Evolutionary conservation across 2,888 invertebrate species (phyloP).

Genomic region (Allygus modestus): DNA sequence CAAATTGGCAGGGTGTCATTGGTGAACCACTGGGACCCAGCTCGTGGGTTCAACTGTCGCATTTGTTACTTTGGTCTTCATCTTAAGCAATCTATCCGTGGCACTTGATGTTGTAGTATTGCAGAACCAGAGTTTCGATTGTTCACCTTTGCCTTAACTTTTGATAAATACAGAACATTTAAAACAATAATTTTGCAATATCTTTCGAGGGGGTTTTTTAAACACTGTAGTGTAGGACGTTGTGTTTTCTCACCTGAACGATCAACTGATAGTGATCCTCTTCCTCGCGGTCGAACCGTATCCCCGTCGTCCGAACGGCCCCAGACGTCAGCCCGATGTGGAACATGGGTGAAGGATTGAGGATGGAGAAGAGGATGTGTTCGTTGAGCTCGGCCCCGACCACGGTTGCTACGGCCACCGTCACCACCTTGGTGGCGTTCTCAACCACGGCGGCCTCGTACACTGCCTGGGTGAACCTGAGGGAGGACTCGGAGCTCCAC

Average conservation of each 20-base stretch:
- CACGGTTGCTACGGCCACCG: slow-evolving; percentile 90
- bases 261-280: slow-evolving; percentile 89
- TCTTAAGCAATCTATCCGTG: no score
- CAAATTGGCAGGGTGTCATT: no score
- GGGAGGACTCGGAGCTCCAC: slow-evolving; percentile 83
- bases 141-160: no score
- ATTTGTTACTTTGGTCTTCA: no score
- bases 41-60: no score
- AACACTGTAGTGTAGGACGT: no score
- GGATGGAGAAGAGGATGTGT: slow-evolving; percentile 89
- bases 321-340: slow-evolving; percentile 93
- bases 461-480: slow-evolving; percentile 87
- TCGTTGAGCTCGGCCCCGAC: slow-evolving; percentile 91
- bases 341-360: slow-evolving; percentile 92
- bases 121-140: no score
- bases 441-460: slow-evolving; percentile 90
- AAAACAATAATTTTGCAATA: no score
- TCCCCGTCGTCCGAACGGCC: slow-evolving; percentile 89
- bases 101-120: no score
- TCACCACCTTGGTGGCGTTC: slow-evolving; percentile 89
- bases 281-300: slow-evolving; percentile 91
- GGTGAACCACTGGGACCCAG: no score
- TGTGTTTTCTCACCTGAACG: slow-evolving; percentile 91
- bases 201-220: no score
- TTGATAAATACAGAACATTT: no score